Base-by-base conservation (phyloP, 2,113 vertebrate species). In the Petromus typicus region DNA sequence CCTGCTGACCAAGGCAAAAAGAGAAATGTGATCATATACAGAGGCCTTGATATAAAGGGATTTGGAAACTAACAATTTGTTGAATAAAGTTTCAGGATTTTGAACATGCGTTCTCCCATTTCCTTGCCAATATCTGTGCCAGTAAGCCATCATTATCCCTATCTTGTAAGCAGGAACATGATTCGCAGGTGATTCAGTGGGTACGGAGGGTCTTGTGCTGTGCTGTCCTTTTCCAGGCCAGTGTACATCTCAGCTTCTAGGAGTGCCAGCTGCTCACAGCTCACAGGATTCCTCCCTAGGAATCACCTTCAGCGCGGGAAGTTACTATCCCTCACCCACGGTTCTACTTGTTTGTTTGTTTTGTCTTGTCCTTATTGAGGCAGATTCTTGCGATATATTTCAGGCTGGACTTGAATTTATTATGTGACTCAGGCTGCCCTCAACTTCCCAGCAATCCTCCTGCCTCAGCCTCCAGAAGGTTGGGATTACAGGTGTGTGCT, bases 1-100 rank as follows among this genome's bases (percentile, higher is more conserved):
- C 85, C 84, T 67, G 43, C 34, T 14, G 81, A 66, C 91, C 64
- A 92, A 96, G 22, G 86, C 20, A 37, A 95, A 95, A 94, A 75
- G 22, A 83, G 73, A 91, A 92, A 86, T n/a, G 14, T 16, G 69
- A 76, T 90, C 59, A 54, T 16, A 75, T 37, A 71, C 0, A 9
- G 40, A 92, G 27, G 1, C 73, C 82, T 75, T 51, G 2, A 57
- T 11, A 40, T 40, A 82, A 95, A 94, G 56, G 30, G 25, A 56
- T 56, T 63, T 75, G 73, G 61, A 94, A 82, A 57, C 40, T 51
- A 67, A 75, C 2, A n/a, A 7, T 71, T 43, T 67, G 48, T 61
- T 63, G 57, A 85, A n/a, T 63, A 37, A 13, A 71, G 7, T 80
- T 66, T 93, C 32, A 75, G 83, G 87, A 61, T 84, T 86, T 89